phyloP scores from a whole-genome alignment of 1,140 invertebrate genomes.

The Lordiphosa clarofinis region DNA sequence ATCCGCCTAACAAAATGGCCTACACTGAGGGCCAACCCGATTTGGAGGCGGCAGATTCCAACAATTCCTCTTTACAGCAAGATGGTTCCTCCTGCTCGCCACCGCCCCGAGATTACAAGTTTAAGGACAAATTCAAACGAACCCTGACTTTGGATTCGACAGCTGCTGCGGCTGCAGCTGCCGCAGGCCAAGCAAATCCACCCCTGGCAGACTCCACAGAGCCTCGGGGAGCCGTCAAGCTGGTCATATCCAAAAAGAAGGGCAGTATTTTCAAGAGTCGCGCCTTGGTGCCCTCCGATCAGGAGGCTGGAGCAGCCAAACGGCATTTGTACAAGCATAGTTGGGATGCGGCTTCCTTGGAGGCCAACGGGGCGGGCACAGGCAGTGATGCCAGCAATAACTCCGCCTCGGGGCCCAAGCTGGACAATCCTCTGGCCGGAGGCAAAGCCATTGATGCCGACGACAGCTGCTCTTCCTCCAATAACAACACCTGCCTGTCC shows the following conservation, averaged over 20 bases:
- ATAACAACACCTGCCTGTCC: conserved; percentile 49
- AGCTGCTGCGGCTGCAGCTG: conserved; percentile 42
- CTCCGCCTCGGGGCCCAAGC: conserved; percentile 40
- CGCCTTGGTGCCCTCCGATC: conserved; percentile 84
- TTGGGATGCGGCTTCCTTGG: conserved; percentile 87
- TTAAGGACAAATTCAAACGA: conserved; percentile 78
- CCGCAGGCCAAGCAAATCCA: conserved; percentile 32
- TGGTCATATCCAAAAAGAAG: conserved; percentile 88
- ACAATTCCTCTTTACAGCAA: conserved; percentile 55
- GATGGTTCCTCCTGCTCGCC: conserved; percentile 69
- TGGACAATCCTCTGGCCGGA: conserved; percentile 17
- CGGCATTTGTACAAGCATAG: conserved; percentile 92
- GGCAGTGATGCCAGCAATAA: conserved; percentile 66
- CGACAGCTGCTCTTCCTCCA: conserved; percentile 68
- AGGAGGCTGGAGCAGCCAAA: conserved; percentile 86
- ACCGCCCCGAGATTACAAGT: conserved; percentile 69
- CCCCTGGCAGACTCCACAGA: conserved; percentile 52
- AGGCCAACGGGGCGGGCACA: conserved; percentile 64
- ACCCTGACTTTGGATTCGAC: conserved; percentile 61
- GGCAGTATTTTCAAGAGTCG: conserved; percentile 94
- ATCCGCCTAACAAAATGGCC: conserved; percentile 54
- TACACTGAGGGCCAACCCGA: conserved; percentile 45
- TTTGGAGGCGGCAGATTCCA: conserved; percentile 48
- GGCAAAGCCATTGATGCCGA: conserved; percentile 39
- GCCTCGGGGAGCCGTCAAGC: conserved; percentile 80